phyloP scores from a whole-genome alignment of 2,113 vertebrate species.

The Procavia capensis region DNA sequence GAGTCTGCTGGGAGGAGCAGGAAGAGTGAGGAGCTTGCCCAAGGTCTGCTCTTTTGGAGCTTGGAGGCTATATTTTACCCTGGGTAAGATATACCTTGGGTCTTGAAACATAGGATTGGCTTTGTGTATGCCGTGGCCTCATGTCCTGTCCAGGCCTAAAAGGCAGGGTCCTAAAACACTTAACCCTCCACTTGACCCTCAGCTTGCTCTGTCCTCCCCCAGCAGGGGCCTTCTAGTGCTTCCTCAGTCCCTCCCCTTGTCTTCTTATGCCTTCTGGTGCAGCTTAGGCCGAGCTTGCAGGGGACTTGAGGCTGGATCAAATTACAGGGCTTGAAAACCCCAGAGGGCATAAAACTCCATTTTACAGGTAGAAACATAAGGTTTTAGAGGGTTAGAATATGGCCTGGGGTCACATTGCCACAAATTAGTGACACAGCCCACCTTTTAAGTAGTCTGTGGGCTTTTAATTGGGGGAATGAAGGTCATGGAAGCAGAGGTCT shows the following conservation, averaged over 20 bases:
- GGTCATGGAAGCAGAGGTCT: background rate
- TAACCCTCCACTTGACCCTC: background rate
- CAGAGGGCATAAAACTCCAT: background rate
- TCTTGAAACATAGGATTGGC: background rate
- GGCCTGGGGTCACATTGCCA: background rate
- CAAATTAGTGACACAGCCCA: background rate
- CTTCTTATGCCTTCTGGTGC: background rate
- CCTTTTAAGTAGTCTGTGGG: background rate
- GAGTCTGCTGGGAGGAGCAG: background rate
- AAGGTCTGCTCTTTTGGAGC: background rate
- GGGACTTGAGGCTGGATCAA: background rate
- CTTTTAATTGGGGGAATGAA: background rate
- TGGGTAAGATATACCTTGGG: background rate
- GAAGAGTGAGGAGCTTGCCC: background rate
- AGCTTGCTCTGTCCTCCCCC: background rate
- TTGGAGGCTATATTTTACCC: background rate
- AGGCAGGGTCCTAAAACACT: background rate
- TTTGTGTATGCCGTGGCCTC: background rate
- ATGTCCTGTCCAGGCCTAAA: background rate
- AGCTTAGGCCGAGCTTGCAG: background rate
- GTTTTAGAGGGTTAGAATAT: background rate
- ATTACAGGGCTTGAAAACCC: background rate
- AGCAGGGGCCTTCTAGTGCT: background rate
- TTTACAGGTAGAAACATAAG: background rate
- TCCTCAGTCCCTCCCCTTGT: background rate